Conservation (phyloP, 1,140 invertebrate species). For the Drosophila leontia region DNA sequence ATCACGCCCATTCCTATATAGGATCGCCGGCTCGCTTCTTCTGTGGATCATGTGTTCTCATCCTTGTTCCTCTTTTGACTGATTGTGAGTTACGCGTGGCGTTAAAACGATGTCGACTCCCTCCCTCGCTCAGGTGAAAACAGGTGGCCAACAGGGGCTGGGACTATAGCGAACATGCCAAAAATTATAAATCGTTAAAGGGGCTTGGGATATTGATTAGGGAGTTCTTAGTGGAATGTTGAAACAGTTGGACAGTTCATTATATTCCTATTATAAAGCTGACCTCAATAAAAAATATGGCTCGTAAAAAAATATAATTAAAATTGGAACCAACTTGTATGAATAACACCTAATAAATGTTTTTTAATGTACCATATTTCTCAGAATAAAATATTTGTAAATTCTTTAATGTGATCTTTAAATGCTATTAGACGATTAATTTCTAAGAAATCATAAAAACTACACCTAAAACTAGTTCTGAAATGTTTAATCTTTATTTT, state of each 20-base stretch:
- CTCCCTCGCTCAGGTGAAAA: constrained; percentile 64
- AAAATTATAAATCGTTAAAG: constrained; percentile 44
- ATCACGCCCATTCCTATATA: constrained; percentile 60
- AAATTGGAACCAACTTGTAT: not conserved
- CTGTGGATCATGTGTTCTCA: constrained; percentile 8
- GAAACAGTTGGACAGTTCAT: too few species aligned
- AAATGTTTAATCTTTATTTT: not conserved
- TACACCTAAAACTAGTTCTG: not conserved
- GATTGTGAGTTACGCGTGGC: constrained; percentile 62
- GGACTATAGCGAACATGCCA: constrained; percentile 5
- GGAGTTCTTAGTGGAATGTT: not conserved
- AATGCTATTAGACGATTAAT: not conserved
- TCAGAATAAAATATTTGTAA: not conserved
- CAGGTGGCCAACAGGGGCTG: constrained; percentile 60
- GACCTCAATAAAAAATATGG: not conserved
- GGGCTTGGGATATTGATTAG: not conserved
- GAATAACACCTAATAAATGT: not conserved
- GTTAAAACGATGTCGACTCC: constrained; percentile 68
- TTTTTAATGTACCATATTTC: not conserved
- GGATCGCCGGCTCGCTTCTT: constrained; percentile 9
- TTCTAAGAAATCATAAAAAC: not conserved
- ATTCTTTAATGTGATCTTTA: not conserved
- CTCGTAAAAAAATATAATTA: not conserved
- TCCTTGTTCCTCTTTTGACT: not conserved
- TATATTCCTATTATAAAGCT: not conserved